Evolutionary conservation across 2,797 vertebrate species (phyloP).

Genomic region (Urocyon cinereoargenteus): DNA sequence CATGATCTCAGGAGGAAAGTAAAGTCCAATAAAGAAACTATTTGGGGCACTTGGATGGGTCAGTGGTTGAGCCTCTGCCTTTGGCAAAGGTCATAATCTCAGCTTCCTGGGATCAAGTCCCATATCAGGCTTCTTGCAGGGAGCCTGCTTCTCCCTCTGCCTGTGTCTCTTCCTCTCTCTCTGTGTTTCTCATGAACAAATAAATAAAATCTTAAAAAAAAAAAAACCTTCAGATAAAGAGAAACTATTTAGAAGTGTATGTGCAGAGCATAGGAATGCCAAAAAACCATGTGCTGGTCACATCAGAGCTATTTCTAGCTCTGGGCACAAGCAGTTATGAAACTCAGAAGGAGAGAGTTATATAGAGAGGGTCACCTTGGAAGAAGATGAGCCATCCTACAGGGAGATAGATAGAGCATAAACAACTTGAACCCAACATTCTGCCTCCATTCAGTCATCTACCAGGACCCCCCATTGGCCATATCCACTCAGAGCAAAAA

Average conservation of each 20-base stretch:
- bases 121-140: too few species aligned
- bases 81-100: too few species aligned
- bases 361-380: fast-evolving
- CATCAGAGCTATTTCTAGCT: not conserved
- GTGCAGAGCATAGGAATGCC: not conserved
- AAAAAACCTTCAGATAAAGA: not conserved
- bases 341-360: not conserved
- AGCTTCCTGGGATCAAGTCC: too few species aligned
- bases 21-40: not conserved
- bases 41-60: not conserved
- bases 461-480: not conserved
- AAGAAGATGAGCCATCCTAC: not conserved
- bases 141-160: too few species aligned
- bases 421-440: not conserved
- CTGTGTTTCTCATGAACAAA: too few species aligned
- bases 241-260: not conserved
- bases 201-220: too few species aligned
- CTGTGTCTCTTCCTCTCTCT: too few species aligned
- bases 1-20: not conserved
- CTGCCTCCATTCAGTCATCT: not conserved
- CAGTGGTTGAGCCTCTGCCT: too few species aligned
- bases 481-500: not conserved
- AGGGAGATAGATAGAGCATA: not conserved
- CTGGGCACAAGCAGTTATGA: not conserved
- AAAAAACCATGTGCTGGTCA: not conserved